phyloP scores from a whole-genome alignment of 1,140 invertebrate species.

The silkworm (Bombyx mori) region ASM3026992v2 NC_085120.1:5815501-5816000 shows the following conservation, averaged over 20 bases:
- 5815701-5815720: background rate
- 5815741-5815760: background rate
- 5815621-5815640: slow-evolving; percentile 15
- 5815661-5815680: slow-evolving; percentile 27
- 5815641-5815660: slow-evolving; percentile 19
- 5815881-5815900: slow-evolving; percentile 51
- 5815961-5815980: slow-evolving; percentile 44
- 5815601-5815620: slow-evolving; percentile 19
- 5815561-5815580: slow-evolving; percentile 26
- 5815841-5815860: slow-evolving; percentile 15
- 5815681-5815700: slow-evolving; percentile 3
- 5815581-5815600: slow-evolving; percentile 30
- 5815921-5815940: slow-evolving; percentile 43
- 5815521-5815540: slow-evolving; percentile 35
- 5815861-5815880: slow-evolving; percentile 61
- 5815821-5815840: background rate
- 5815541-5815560: slow-evolving; percentile 35
- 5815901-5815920: slow-evolving; percentile 22
- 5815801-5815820: slow-evolving; percentile 1
- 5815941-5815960: slow-evolving; percentile 47
- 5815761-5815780: too few species aligned
- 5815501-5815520: slow-evolving; percentile 25
- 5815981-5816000: slow-evolving; percentile 66
- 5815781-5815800: background rate
- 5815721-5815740: background rate